A percentile compares a stretch with the other conserved stretches of the same genome.
Evolutionary conservation across 2,888 invertebrate genomes (phyloP).

Genomic region (Ceriagrion tenellum): DNA sequence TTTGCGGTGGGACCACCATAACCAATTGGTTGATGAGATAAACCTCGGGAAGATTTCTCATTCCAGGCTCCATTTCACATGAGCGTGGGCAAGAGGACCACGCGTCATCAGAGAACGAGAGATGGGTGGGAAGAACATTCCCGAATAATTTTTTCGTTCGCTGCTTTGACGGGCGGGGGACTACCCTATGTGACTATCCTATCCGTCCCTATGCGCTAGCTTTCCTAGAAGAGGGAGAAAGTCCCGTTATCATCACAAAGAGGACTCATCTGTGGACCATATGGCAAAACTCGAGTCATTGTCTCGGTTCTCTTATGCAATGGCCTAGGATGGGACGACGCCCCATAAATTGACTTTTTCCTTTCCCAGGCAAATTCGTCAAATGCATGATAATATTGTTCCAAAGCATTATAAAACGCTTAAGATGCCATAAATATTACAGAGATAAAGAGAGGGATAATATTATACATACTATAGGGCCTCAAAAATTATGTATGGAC

Average conservation of each 20-base stretch:
- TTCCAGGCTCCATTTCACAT: background rate
- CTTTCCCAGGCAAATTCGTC: background rate
- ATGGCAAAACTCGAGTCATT: background rate
- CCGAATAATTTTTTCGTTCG: background rate
- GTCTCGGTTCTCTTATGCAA: background rate
- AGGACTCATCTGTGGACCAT: background rate
- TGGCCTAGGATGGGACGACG: background rate
- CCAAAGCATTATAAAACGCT: background rate
- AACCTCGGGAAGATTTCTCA: background rate
- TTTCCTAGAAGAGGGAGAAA: background rate
- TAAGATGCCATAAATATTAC: background rate
- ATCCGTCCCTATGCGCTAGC: background rate
- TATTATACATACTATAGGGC: no score
- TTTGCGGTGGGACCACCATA: background rate
- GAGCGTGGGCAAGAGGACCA: background rate
- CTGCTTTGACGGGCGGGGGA: background rate
- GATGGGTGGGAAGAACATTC: background rate
- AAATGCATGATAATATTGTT: background rate
- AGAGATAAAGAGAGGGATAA: background rate
- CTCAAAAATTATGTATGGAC: background rate
- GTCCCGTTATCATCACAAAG: background rate
- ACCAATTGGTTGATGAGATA: background rate
- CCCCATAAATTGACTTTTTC: background rate
- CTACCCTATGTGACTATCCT: background rate
- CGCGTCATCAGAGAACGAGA: background rate